A percentile compares a stretch with the other conserved stretches of the same genome.
Evolutionary conservation across 2,113 vertebrate genomes (phyloP).

Genomic region (Gambusia affinis): DNA sequence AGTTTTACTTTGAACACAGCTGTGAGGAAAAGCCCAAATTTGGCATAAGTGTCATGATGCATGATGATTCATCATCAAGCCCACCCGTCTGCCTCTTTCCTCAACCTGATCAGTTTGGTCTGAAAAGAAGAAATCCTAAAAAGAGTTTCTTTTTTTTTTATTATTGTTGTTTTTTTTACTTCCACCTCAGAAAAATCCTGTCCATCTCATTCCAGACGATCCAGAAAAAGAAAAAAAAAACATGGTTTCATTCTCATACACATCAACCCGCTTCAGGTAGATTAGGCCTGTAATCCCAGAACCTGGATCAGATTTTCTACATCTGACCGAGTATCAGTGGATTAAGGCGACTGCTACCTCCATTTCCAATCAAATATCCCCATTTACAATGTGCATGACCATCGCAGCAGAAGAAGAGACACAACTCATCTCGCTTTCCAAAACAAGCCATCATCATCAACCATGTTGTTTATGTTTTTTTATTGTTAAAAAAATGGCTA

Average conservation of each 20-base stretch:
- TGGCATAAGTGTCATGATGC: slow-evolving; percentile 68
- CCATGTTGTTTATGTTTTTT: slow-evolving; percentile 37
- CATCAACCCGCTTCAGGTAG: slow-evolving; percentile 49
- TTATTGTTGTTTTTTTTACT: slow-evolving; percentile 28
- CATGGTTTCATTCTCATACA: slow-evolving; percentile 47
- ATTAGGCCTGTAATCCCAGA: slow-evolving; percentile 44
- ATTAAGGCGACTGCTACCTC: slow-evolving; percentile 29
- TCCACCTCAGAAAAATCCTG: slow-evolving; percentile 20
- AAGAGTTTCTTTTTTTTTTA: slow-evolving; percentile 1
- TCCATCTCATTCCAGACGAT: slow-evolving; percentile 44
- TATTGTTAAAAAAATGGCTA: slow-evolving; percentile 3
- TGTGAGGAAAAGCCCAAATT: slow-evolving; percentile 72
- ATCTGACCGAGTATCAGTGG: slow-evolving; percentile 49
- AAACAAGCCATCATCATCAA: slow-evolving; percentile 49
- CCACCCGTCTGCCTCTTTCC: slow-evolving; percentile 38
- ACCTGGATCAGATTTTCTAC: slow-evolving; percentile 51
- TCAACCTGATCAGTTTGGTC: slow-evolving; percentile 45
- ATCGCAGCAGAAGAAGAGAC: slow-evolving; percentile 53
- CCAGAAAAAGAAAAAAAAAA: slow-evolving; percentile 5
- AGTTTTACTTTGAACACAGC: slow-evolving; percentile 24
- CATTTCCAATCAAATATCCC: slow-evolving; percentile 23
- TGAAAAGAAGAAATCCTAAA: slow-evolving; percentile 50
- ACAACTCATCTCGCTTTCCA: slow-evolving; percentile 46
- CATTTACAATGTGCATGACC: slow-evolving; percentile 69
- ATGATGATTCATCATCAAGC: slow-evolving; percentile 60